phyloP scores from a whole-genome alignment of 2,888 invertebrate genomes.

The Prosopocoilus inquinatus region DNA sequence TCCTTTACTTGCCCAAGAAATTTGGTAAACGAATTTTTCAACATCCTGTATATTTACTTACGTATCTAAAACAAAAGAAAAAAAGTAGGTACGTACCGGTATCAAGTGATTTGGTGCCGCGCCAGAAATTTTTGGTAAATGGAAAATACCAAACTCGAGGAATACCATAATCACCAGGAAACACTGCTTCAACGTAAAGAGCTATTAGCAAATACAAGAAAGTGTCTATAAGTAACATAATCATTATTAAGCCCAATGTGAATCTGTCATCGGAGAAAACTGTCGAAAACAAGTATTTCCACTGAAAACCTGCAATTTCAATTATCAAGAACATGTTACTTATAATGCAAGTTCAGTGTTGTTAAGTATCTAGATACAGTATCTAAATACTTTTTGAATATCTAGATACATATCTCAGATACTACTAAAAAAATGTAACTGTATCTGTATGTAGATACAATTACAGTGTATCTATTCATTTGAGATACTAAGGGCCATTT shows the following conservation, averaged over 20 bases:
- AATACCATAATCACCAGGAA: conserved; percentile 62
- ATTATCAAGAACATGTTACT: background rate
- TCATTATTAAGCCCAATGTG: conserved; percentile 66
- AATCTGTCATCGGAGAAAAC: conserved; percentile 68
- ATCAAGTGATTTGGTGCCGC: conserved; percentile 38
- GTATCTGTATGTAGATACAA: no score
- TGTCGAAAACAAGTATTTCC: conserved; percentile 62
- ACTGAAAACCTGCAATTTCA: conserved; percentile 55
- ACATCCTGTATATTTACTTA: no score
- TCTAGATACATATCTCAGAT: no score
- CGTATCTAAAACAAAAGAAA: no score
- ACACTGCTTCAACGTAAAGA: conserved; percentile 81
- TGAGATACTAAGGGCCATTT: no score
- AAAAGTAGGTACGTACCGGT: conserved; percentile 42
- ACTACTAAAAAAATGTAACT: no score
- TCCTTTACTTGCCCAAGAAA: no score
- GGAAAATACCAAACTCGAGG: conserved; percentile 69
- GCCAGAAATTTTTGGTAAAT: conserved; percentile 57
- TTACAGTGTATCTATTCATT: no score
- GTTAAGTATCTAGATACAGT: no score
- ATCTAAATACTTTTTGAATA: no score
- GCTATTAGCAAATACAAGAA: conserved; percentile 72
- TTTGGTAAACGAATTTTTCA: no score
- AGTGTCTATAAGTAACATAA: conserved; percentile 70
- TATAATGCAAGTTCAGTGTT: background rate